Evolutionary conservation across 2,797 vertebrate species (phyloP), one percentile per base, ranked within the genome.

Genomic region (Labeo calbasu): DNA sequence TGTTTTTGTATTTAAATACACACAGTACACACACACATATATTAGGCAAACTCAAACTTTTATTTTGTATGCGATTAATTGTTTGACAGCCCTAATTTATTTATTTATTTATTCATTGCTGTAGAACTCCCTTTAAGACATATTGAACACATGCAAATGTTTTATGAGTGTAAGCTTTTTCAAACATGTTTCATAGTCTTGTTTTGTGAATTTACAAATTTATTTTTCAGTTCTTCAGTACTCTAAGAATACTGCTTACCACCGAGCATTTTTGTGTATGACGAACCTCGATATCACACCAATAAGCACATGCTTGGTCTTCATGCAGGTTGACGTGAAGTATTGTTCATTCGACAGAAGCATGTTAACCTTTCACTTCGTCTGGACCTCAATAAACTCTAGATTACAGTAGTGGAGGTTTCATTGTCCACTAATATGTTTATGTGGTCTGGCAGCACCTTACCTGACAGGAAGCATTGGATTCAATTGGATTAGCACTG

Each of bases 401-500:
- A 82, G 21, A 55, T 59, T 25, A 53, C 61, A 51, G 43, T 63
- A 53, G 48, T 40, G 50, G 51, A 77, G 66, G 51, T 76, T 66
- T 70, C 50, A 81, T 76, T 79, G 50, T 73, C 19, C 36, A 25
- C 50, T 76, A 66, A 79, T 63, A 81, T 68, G 23, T 81, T 85
- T 82, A 66, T 84, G 81, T 83, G 53, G 69, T 84, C 84, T 82
- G 48, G 40, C 72, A 55, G 32, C 84, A 94, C 90, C 90, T 88
- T 92, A 91, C 92, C 93, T 93, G 92, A 88, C 92, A 91, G 8
- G 7, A 86, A 85, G 81, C 46, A 75, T 53, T 36, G 75, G 59
- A 71, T 83, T 92, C 91, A 93, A 92, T 93, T 95, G 91, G 91
- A 93, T 95, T 93, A 92, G 86, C 65, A 91, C 92, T 93, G 92